Evolutionary conservation across 2,888 invertebrate genomes (phyloP).

Genomic region (Drosophila yooni): DNA sequence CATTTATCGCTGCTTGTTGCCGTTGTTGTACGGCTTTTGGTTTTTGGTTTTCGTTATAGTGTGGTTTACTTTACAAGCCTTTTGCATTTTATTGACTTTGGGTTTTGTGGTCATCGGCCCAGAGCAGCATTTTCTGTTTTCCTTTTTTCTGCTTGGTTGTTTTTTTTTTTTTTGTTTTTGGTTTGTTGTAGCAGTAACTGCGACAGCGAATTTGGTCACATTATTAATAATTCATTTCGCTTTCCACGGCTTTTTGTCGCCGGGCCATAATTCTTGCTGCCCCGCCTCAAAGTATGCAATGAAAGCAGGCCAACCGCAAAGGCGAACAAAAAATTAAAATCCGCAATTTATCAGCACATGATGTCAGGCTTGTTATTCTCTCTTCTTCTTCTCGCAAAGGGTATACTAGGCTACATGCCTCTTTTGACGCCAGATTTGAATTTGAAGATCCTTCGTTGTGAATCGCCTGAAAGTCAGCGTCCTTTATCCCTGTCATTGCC

Average conservation of each 20-base stretch:
- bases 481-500: not conserved
- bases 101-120: slow-evolving; percentile 24
- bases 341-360: slow-evolving; percentile 57
- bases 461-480: not conserved
- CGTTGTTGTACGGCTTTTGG: slow-evolving; percentile 21
- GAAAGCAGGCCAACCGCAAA: slow-evolving; percentile 27
- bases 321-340: slow-evolving; percentile 23
- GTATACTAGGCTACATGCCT: not conserved
- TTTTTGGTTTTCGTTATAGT: slow-evolving; percentile 22
- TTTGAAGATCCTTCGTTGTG: not conserved
- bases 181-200: not conserved
- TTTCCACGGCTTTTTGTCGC: slow-evolving; percentile 67
- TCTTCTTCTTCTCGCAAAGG: not conserved
- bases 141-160: not conserved
- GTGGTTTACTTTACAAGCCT: slow-evolving; percentile 34
- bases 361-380: not conserved
- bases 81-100: slow-evolving; percentile 44
- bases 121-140: slow-evolving; percentile 3
- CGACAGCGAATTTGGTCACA: slow-evolving; percentile 27
- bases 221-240: slow-evolving; percentile 78
- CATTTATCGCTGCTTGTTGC: slow-evolving; percentile 45
- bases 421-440: fast-evolving
- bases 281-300: slow-evolving; percentile 64
- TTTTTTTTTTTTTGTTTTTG: not conserved
- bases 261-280: slow-evolving; percentile 68